Evolutionary conservation across 2,113 vertebrate genomes (phyloP).

Genomic region (Lontra canadensis): DNA sequence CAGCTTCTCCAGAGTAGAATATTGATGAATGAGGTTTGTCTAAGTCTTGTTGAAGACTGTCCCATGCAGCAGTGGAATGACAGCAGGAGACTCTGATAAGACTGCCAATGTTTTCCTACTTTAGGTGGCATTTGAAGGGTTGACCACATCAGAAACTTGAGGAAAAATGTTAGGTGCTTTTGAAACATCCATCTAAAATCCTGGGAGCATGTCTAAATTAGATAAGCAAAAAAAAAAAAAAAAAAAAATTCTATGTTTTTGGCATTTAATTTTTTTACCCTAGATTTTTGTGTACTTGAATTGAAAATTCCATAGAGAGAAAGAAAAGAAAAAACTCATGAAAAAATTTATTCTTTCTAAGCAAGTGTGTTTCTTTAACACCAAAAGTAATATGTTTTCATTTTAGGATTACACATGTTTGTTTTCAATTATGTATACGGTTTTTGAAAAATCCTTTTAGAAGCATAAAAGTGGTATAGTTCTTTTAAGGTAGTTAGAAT

Average conservation of each 20-base stretch:
- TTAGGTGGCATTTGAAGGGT: slow-evolving; percentile 71
- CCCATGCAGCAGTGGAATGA: slow-evolving; percentile 82
- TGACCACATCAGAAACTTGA: slow-evolving; percentile 77
- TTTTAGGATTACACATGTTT: slow-evolving; percentile 71
- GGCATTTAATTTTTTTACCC: slow-evolving; percentile 8
- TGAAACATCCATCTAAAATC: slow-evolving; percentile 67
- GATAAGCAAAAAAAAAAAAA: slow-evolving; percentile 43
- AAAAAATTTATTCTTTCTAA: slow-evolving; percentile 54
- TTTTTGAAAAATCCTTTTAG: slow-evolving; percentile 65
- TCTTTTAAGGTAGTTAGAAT: slow-evolving; percentile 53
- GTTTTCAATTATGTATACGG: slow-evolving; percentile 12
- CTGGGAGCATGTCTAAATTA: slow-evolving; percentile 64
- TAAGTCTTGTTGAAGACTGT: slow-evolving; percentile 85
- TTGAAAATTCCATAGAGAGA: slow-evolving; percentile 40
- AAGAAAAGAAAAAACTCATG: not conserved
- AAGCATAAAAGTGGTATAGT: slow-evolving; percentile 25
- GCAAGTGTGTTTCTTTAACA: slow-evolving; percentile 69
- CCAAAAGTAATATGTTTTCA: slow-evolving; percentile 79
- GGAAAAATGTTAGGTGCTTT: slow-evolving; percentile 72
- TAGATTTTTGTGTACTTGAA: slow-evolving; percentile 10
- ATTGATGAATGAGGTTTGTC: slow-evolving; percentile 83
- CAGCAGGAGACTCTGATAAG: slow-evolving; percentile 74
- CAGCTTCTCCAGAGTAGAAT: slow-evolving; percentile 83
- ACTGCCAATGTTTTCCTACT: slow-evolving; percentile 71
- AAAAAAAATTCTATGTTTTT: not conserved